Evolutionary conservation across 2,797 vertebrate species (phyloP).

Genomic region (Triplophysa bombifrons): DNA sequence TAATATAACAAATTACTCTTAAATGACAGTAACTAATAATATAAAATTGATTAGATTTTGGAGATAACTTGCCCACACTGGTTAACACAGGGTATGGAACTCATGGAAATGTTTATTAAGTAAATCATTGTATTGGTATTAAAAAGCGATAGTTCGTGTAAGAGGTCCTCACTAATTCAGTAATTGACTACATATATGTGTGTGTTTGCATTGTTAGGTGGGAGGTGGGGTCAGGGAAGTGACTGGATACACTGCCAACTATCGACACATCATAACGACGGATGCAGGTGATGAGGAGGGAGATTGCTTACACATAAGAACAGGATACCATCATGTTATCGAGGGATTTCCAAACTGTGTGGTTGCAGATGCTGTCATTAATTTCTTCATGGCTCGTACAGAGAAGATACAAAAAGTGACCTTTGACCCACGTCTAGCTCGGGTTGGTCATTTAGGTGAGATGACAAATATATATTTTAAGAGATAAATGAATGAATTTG

Average conservation of each 20-base stretch:
- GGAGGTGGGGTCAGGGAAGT: constrained; percentile 90
- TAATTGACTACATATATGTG: neutral
- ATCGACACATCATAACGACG: constrained; percentile 82
- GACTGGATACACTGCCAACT: constrained; percentile 84
- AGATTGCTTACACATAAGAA: constrained; percentile 81
- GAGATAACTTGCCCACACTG: too few relatives aligned
- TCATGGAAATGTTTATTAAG: neutral
- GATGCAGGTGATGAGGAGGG: constrained; percentile 82
- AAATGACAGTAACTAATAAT: too few relatives aligned
- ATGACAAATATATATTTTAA: constrained; percentile 20
- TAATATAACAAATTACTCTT: too few relatives aligned
- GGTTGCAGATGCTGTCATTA: constrained; percentile 87
- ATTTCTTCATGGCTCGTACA: constrained; percentile 90
- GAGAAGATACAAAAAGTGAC: constrained; percentile 84
- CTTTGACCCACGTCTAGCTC: constrained; percentile 84
- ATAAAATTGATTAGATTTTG: too few relatives aligned
- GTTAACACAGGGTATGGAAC: too few relatives aligned
- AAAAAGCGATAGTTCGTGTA: too few relatives aligned
- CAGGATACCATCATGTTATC: constrained; percentile 82
- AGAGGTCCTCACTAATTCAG: neutral
- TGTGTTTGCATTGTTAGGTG: constrained; percentile 72
- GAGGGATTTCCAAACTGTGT: constrained; percentile 86
- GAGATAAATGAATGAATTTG: too few relatives aligned
- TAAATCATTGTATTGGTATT: neutral
- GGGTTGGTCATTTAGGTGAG: constrained; percentile 85